A percentile compares a stretch with the other conserved stretches of the same genome.
Evolutionary conservation across 1,140 invertebrate species (phyloP).

Genomic region (Ylistrum balloti): DNA sequence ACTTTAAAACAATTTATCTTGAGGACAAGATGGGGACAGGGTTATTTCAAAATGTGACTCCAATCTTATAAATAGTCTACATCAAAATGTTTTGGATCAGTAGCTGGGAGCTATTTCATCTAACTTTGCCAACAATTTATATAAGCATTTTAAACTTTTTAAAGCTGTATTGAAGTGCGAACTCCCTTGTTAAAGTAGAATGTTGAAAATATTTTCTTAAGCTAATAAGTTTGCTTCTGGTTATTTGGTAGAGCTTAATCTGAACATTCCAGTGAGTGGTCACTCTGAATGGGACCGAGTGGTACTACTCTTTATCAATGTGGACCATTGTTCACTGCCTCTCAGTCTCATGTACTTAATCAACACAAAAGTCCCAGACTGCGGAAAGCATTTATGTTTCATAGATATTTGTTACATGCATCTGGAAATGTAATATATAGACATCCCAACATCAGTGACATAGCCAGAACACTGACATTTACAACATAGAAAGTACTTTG

Average conservation of each 20-base stretch:
- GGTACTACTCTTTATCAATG: background rate
- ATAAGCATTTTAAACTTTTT: background rate
- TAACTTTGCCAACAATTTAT: conserved; percentile 28
- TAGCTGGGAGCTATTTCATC: background rate
- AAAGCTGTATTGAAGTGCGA: conserved; percentile 9
- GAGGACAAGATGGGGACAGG: background rate
- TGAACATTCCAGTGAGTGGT: background rate
- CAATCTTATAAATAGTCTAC: background rate
- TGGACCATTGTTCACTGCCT: background rate
- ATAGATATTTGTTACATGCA: too few relatives aligned
- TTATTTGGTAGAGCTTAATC: conserved; percentile 7
- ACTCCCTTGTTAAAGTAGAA: conserved; percentile 1
- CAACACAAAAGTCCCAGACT: too few relatives aligned
- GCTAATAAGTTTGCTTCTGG: background rate
- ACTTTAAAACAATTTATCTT: background rate
- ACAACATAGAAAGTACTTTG: too few relatives aligned
- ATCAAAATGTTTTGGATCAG: background rate
- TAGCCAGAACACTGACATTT: too few relatives aligned
- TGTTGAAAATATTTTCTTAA: background rate
- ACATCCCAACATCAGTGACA: too few relatives aligned
- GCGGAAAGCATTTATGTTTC: too few relatives aligned
- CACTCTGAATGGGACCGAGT: background rate
- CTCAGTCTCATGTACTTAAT: too few relatives aligned
- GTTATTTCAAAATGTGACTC: background rate
- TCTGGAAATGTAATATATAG: too few relatives aligned